Evolutionary conservation across 1,140 invertebrate species (phyloP).

Genomic region (Solenopsis invicta): DNA sequence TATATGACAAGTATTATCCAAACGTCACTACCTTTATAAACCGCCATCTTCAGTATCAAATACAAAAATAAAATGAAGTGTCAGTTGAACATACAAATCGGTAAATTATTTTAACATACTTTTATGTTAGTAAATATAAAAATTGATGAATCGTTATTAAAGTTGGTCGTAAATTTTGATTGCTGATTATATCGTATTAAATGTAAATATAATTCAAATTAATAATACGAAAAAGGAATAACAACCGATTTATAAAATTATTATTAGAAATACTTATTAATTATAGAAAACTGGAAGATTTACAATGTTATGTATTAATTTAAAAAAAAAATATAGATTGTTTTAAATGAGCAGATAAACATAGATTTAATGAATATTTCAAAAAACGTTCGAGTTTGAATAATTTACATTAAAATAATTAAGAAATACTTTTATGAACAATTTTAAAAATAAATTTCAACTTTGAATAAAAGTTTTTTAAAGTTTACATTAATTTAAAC

Average conservation of each 20-base stretch:
- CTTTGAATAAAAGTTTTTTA: constrained; percentile 1
- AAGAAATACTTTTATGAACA: not conserved
- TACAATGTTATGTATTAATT: not conserved
- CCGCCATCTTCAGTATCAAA: too few species aligned
- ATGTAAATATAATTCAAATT: not conserved
- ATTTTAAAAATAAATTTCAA: not conserved
- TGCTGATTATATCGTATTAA: not conserved
- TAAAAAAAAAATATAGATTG: not conserved
- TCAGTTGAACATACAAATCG: too few species aligned
- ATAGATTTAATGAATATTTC: not conserved
- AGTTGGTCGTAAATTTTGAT: too few species aligned
- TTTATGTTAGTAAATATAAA: too few species aligned
- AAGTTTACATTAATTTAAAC: not conserved
- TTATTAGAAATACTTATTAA: not conserved
- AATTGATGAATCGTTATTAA: too few species aligned
- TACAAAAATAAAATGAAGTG: too few species aligned
- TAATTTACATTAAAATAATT: not conserved
- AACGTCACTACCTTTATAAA: too few species aligned
- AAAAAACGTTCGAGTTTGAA: not conserved
- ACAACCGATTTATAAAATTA: not conserved
- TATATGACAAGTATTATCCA: too few species aligned
- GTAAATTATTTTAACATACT: too few species aligned
- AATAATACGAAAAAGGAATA: not conserved
- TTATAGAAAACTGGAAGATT: not conserved
- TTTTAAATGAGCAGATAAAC: not conserved